Base-by-base conservation (phyloP, 2,113 vertebrate species). In the Hippocampus barbouri region DNA sequence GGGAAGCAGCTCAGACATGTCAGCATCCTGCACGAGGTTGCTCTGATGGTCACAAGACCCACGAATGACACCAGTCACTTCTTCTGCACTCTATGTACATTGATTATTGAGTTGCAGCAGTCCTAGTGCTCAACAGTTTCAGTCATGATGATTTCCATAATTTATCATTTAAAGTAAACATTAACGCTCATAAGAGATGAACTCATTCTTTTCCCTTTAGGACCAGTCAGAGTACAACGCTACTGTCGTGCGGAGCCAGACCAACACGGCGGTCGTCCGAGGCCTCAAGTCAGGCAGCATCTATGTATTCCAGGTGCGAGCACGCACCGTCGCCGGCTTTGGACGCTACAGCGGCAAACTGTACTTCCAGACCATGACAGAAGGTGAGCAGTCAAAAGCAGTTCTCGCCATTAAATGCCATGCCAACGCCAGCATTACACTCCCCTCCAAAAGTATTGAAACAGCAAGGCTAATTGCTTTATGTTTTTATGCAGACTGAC, bases 361-460 rank as follows among this genome's bases (percentile, higher is more conserved):
- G 92, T 99, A 99, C 85, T 99, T 98, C 92, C 97, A 99, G 92
- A 98, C 97, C 89, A 98, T 99, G 97, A 98, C 97, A 0, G 97
- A 98, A 93, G 97, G 97, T 99, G 86, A 94, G 94, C 79, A 84
- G 73, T 79, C 11, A 64, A 12, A 15, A 53, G 45, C 74, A 63
- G 66, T 47, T 68, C 66, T 73, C 75, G 53, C 38, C 49, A 61
- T 27, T 79, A 76, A 80, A 81, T 77, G 5, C 34, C 5, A 38
- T 38, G 34, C 73, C 49, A 76, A 38, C 21, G 73, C 62, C 76
- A 73, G 83, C 70, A 83, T 83, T 84, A 75, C 56, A 47, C 53
- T 54, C 20, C 21, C 53, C 21, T 9, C 21, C 21, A 9, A 56
- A 56, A 56, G 9, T 21, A 56, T 68, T 20, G 21, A 76, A 57